Conservation (phyloP, 1,140 invertebrate species). For the Hormaphis cornu region DNA sequence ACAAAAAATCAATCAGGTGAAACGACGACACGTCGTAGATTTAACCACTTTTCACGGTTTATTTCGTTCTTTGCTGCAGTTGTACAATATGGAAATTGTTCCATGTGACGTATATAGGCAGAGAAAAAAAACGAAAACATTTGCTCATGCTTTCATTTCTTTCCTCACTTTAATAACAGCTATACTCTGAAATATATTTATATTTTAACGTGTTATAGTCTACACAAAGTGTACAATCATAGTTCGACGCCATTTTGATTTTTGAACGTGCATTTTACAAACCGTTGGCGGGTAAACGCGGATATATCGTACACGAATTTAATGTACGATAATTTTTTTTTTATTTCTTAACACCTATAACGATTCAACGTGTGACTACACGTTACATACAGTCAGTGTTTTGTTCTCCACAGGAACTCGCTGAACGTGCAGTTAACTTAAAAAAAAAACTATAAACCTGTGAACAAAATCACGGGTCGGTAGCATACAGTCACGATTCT, state of each 20-base stretch:
- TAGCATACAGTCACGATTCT: conserved; percentile 27
- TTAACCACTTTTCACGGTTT: conserved; percentile 31
- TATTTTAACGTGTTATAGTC: too few relatives aligned
- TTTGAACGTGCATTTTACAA: neutral
- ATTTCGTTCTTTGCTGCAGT: conserved; percentile 14
- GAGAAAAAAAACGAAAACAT: neutral
- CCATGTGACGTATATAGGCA: neutral
- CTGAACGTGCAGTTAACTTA: neutral
- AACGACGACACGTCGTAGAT: neutral
- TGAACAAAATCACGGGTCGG: neutral
- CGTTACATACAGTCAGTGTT: neutral
- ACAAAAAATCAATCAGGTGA: conserved; percentile 29
- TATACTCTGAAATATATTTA: neutral
- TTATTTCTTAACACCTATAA: neutral
- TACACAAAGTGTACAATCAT: too few relatives aligned
- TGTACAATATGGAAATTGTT: conserved; percentile 16
- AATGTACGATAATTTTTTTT: neutral
- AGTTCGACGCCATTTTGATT: neutral
- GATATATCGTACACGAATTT: neutral
- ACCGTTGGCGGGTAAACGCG: neutral
- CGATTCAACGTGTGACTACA: neutral
- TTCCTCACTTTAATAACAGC: neutral
- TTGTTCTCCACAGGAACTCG: neutral
- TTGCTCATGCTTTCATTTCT: conserved; percentile 15
- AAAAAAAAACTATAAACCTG: neutral